These are phyloP conservation scores for Marasmarcha lunaedactyla DNA, from an alignment of 2,888 invertebrate species.

Conservation along the genomic window DNA sequence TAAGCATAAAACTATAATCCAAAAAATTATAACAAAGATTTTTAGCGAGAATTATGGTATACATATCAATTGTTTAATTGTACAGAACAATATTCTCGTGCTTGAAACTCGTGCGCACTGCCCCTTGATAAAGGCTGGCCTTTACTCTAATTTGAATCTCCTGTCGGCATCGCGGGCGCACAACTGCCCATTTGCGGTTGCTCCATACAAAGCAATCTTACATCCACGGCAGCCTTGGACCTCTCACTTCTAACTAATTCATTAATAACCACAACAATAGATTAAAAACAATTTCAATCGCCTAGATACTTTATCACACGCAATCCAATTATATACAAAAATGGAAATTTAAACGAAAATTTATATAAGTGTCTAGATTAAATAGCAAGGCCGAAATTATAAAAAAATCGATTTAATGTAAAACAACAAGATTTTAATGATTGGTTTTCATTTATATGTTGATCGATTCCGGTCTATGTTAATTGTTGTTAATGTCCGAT, in stretches of 20 bases:
- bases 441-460: too few relatives aligned
- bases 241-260: conserved; percentile 42
- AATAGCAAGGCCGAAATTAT: neutral
- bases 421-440: too few relatives aligned
- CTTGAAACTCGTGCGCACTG: conserved; percentile 29
- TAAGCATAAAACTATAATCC: too few relatives aligned
- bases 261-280: conserved; percentile 32
- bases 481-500: too few relatives aligned
- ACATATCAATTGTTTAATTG: too few relatives aligned
- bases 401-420: too few relatives aligned
- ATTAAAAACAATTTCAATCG: neutral
- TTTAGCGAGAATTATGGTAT: too few relatives aligned
- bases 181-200: conserved; percentile 36
- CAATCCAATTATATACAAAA: conserved; percentile 20
- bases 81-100: conserved; percentile 11
- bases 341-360: neutral
- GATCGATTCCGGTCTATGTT: too few relatives aligned
- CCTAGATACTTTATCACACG: conserved; percentile 13
- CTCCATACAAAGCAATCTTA: conserved; percentile 34
- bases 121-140: conserved; percentile 37
- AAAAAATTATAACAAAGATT: too few relatives aligned
- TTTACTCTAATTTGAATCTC: conserved; percentile 37
- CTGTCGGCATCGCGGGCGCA: conserved; percentile 32
- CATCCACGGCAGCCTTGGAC: conserved; percentile 38
- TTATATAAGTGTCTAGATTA: neutral